A percentile compares a stretch with the other conserved stretches of the same genome.
Evolutionary conservation across 2,888 invertebrate genomes (phyloP).

Genomic region (Tiphia femorata): DNA sequence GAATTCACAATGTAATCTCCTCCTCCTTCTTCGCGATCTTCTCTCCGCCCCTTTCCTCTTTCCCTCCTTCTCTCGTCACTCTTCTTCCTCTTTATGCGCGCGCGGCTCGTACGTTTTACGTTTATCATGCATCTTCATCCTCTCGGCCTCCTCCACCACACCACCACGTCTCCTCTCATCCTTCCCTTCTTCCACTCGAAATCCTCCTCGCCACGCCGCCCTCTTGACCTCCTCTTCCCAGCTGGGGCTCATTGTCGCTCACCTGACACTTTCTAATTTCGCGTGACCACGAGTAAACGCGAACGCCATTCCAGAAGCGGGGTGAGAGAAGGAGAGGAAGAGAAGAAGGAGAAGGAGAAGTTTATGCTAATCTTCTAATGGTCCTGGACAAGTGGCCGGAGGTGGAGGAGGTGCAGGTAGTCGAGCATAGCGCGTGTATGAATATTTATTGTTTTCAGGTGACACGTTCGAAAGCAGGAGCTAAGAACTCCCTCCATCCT

Average conservation of each 20-base stretch:
- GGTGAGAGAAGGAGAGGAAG: constrained; percentile 15
- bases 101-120: too few species aligned
- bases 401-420: too few species aligned
- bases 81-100: too few species aligned
- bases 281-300: too few species aligned
- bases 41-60: constrained; percentile 9
- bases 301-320: too few species aligned
- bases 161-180: too few species aligned
- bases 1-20: constrained; percentile 9
- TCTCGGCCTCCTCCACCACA: too few species aligned
- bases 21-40: not conserved
- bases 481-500: too few species aligned
- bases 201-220: not conserved
- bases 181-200: constrained; percentile 1
- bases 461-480: not conserved
- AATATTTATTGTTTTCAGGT: not conserved
- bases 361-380: not conserved
- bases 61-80: constrained; percentile 4
- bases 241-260: not conserved
- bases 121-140: too few species aligned
- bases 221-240: not conserved
- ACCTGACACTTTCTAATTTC: not conserved
- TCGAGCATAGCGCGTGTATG: too few species aligned
- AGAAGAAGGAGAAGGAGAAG: not conserved
- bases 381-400: not conserved